phyloP scores from a whole-genome alignment of 2,113 vertebrate genomes.

The Petaurus breviceps region DNA sequence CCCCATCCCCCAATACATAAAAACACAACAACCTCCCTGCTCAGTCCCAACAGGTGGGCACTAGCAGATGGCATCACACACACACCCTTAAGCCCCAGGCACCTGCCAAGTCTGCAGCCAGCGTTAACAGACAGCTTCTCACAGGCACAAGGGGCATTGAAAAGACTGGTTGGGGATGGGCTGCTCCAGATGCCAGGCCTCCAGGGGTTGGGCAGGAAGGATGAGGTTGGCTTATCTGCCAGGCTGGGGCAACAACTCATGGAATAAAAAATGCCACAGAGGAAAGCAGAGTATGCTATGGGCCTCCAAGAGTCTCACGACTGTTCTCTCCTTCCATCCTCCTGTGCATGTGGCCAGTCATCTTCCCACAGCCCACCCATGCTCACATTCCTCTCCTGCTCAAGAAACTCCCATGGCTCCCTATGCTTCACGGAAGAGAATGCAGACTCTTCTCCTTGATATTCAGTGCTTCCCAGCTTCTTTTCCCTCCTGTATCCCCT shows the following conservation, averaged over 20 bases:
- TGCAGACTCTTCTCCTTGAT: not conserved
- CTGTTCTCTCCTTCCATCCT: not conserved
- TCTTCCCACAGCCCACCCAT: not conserved
- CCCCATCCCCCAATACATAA: not conserved
- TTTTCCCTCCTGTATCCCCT: not conserved
- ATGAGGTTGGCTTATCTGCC: slow-evolving; percentile 43
- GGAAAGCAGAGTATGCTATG: not conserved
- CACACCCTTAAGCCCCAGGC: slow-evolving; percentile 4
- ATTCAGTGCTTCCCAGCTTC: not conserved
- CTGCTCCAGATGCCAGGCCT: slow-evolving; percentile 39
- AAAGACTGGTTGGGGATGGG: not conserved
- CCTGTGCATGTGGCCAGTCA: not conserved
- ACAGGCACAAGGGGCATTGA: not conserved
- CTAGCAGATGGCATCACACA: slow-evolving; percentile 61
- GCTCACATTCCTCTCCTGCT: not conserved
- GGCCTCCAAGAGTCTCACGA: not conserved
- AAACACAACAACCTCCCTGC: not conserved
- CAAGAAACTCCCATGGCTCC: not conserved
- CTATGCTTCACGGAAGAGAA: not conserved
- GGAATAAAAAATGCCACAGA: not conserved
- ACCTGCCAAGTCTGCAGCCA: slow-evolving; percentile 46
- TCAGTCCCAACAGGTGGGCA: slow-evolving; percentile 61
- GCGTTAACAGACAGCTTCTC: slow-evolving; percentile 53
- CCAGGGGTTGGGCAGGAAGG: not conserved
- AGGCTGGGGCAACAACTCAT: not conserved